Evolutionary conservation across 2,113 vertebrate species (phyloP).

Genomic region (Plectropomus leopardus): DNA sequence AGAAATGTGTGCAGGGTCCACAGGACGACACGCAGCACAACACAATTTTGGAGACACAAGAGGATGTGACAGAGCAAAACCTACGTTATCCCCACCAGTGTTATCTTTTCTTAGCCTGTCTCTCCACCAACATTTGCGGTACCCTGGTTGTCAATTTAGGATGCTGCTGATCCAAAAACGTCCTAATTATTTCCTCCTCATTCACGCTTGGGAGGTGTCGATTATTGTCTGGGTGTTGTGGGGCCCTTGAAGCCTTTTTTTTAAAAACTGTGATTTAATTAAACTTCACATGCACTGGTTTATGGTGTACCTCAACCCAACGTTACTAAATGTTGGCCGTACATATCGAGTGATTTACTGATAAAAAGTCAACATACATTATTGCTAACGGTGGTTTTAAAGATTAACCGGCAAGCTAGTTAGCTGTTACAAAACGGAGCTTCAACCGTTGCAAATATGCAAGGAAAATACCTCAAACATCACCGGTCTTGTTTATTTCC

Average conservation of each 20-base stretch:
- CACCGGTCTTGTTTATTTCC: fast-evolving
- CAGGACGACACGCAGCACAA: neutral
- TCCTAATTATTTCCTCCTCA: neutral
- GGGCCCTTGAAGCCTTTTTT: neutral
- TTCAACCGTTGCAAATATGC: neutral
- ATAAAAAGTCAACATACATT: neutral
- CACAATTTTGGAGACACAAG: too few relatives aligned
- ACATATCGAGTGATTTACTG: neutral
- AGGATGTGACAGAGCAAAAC: neutral
- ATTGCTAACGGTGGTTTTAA: neutral
- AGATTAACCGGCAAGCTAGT: neutral
- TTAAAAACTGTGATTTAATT: neutral
- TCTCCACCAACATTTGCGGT: neutral
- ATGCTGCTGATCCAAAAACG: neutral
- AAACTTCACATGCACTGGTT: neutral
- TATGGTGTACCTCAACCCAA: neutral
- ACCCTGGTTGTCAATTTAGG: neutral
- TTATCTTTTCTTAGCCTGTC: too few relatives aligned
- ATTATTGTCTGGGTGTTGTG: conserved; percentile 2
- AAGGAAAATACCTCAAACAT: neutral
- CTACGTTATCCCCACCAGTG: neutral
- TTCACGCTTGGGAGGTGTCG: neutral
- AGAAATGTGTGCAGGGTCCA: neutral
- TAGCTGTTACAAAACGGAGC: neutral
- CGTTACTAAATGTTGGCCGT: too few relatives aligned